Conservation (phyloP, 2,888 invertebrate species). For the Blomia tropicalis region DNA sequence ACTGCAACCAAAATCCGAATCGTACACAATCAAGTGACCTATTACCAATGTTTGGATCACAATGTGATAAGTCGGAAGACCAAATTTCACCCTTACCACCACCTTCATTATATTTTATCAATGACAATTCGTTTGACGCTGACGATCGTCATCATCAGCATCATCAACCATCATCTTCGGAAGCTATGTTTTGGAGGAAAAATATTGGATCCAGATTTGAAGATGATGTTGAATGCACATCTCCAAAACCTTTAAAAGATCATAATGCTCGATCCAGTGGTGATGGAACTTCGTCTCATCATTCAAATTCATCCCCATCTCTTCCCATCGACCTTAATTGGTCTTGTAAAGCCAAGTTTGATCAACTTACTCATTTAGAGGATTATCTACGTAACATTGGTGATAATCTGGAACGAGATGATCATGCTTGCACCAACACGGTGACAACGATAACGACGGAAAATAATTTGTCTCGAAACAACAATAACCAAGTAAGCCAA, state of each 20-base stretch:
- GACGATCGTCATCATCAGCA: neutral
- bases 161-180: neutral
- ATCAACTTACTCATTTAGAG: neutral
- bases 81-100: constrained; percentile 18
- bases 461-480: too few relatives aligned
- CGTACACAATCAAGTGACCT: neutral
- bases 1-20: too few relatives aligned
- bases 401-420: neutral
- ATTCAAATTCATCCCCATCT: neutral
- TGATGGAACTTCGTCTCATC: neutral
- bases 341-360: neutral
- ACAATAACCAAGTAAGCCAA: neutral
- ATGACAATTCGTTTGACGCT: neutral
- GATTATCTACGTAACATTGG: neutral
- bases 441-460: too few relatives aligned
- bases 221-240: neutral
- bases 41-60: neutral
- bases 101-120: constrained; percentile 18
- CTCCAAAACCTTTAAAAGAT: neutral
- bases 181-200: too few relatives aligned
- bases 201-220: neutral
- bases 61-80: constrained; percentile 5
- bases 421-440: neutral
- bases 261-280: neutral
- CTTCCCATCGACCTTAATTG: neutral